phyloP scores from a whole-genome alignment of 2,888 invertebrate species.

The Selenia dentaria region DNA sequence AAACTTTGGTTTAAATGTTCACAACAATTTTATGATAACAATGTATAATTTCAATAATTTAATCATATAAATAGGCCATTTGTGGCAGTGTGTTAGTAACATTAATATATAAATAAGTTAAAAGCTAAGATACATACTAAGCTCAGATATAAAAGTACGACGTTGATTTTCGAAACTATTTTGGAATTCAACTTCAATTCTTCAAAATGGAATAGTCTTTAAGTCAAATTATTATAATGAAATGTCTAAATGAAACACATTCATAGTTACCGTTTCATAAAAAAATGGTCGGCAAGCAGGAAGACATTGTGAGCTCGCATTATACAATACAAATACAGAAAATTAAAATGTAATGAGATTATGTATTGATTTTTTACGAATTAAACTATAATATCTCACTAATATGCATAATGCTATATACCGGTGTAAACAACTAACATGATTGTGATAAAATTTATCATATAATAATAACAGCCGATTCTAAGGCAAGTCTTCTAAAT shows the following conservation, averaged over 20 bases:
- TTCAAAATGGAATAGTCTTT: slow-evolving; percentile 11
- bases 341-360: slow-evolving; percentile 7
- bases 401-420: slow-evolving; percentile 30
- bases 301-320: slow-evolving; percentile 47
- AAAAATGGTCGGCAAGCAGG: slow-evolving; percentile 39
- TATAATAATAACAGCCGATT: slow-evolving; percentile 63
- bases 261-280: no score
- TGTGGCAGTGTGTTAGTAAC: slow-evolving; percentile 63
- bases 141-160: slow-evolving; percentile 39
- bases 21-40: slow-evolving; percentile 53
- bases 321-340: background rate
- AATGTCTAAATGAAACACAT: no score
- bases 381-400: slow-evolving; percentile 25
- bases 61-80: slow-evolving; percentile 64
- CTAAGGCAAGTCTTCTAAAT: slow-evolving; percentile 76
- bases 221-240: no score
- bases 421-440: slow-evolving; percentile 41
- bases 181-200: slow-evolving; percentile 1
- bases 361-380: slow-evolving; percentile 3
- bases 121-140: slow-evolving; percentile 39
- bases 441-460: slow-evolving; percentile 36
- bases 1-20: slow-evolving; percentile 72
- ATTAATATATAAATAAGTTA: slow-evolving; percentile 34
- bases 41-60: slow-evolving; percentile 43
- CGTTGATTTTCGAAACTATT: background rate